Evolutionary conservation across 2,113 vertebrate species (phyloP), one percentile per base, ranked within the genome.

Genomic region (Gallinago media): DNA sequence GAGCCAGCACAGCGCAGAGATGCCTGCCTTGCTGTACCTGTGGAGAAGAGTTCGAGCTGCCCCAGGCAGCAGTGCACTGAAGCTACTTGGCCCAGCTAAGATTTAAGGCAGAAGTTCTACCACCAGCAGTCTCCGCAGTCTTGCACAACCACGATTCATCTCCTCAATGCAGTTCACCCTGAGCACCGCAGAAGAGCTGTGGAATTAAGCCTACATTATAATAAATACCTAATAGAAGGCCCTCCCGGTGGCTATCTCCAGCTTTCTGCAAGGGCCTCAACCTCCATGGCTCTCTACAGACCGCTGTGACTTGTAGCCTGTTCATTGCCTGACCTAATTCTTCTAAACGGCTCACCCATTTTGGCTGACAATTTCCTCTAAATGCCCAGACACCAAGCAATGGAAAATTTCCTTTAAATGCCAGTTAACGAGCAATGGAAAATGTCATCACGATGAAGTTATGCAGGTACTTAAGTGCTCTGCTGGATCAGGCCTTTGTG

Each of bases 341-440:
- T 81, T 86, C 76, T 89, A 52, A 95, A 89, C 36, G 52, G 83
- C 86, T 91, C 76, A 63, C 72, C 68, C 68, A 89, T 85, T 92
- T 87, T 94, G 86, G 91, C 86, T 94, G 94, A 95, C 23, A 87
- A 95, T 91, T 95, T 78, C 52, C 61, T 84, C 62, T 75, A 81
- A 92, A 87, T 78, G 56, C 61, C 56, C 80, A 92, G 95, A 92
- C 89, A 96, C 76, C 80, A 89, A 95, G 93, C 83, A 89, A 94
- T 40, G 89, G 89, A 95, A 96, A 87, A 65, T 61, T 94, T 94
- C 76, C 73, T 89, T 75, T 75, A 87, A 92, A 97, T 94, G 88
- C 74, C 88, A 95, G 85, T 89, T 95, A 94, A 94, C 72, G 91
- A 96, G 94, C 86, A 95, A 93, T 81, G 73, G 92, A 95, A 95